A percentile compares a stretch with the other conserved stretches of the same genome.
Evolutionary conservation across 1,140 invertebrate species (phyloP).

Genomic region (Delia radicum): DNA sequence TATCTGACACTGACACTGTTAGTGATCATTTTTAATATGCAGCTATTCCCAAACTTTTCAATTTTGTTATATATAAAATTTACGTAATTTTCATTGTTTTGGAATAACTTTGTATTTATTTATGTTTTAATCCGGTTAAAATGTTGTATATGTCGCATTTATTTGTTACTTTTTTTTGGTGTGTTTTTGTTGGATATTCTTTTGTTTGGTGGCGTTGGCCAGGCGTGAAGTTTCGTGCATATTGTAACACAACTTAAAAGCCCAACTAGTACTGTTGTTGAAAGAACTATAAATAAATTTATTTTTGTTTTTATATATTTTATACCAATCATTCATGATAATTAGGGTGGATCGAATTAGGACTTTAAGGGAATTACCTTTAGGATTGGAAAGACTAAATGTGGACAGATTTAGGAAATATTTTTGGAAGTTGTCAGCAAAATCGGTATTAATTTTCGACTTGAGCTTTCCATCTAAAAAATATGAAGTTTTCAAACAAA

Average conservation of each 20-base stretch:
- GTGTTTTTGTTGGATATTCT: neutral
- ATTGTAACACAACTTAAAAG: neutral
- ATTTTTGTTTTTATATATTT: neutral
- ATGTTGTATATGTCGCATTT: neutral
- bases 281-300: neutral
- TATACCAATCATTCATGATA: neutral
- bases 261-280: neutral
- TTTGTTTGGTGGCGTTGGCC: constrained; percentile 9
- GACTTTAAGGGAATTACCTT: too few relatives aligned
- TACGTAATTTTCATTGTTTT: neutral
- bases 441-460: too few relatives aligned
- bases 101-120: neutral
- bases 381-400: too few relatives aligned
- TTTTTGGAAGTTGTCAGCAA: too few relatives aligned
- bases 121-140: too few relatives aligned
- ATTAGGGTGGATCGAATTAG: too few relatives aligned
- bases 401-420: too few relatives aligned
- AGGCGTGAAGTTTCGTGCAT: constrained; percentile 21
- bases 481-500: too few relatives aligned
- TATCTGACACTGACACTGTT: neutral
- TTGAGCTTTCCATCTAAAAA: too few relatives aligned
- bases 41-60: neutral
- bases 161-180: neutral
- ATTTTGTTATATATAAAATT: neutral
- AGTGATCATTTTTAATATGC: neutral